A percentile compares a stretch with the other conserved stretches of the same genome.
phyloP scores from a whole-genome alignment of 2,888 invertebrate species.

The Drosophila villosipedis region DNA sequence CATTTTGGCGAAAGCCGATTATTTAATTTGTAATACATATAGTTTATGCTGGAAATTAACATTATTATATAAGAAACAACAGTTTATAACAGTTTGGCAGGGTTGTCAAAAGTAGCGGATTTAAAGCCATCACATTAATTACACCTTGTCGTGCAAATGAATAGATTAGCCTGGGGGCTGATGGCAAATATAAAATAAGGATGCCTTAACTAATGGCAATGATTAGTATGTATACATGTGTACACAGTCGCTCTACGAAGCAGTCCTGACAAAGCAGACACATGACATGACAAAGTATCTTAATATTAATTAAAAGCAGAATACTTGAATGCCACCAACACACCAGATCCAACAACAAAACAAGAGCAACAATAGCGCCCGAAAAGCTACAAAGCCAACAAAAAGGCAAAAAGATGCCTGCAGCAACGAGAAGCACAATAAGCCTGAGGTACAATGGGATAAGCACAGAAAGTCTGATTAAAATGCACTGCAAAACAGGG shows the following conservation, averaged over 20 bases:
- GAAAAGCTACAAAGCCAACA: constrained; percentile 17
- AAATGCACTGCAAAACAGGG: constrained; percentile 24
- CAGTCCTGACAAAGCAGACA: constrained; percentile 47
- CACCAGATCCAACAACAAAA: constrained; percentile 13
- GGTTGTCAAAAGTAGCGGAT: constrained; percentile 21
- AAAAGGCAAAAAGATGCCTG: constrained; percentile 27
- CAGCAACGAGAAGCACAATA: constrained; percentile 26
- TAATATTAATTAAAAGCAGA: constrained; percentile 77
- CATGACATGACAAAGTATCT: constrained; percentile 69
- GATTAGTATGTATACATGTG: background rate
- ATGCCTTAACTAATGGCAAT: no score
- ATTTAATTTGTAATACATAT: constrained; percentile 28
- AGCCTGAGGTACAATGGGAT: constrained; percentile 45
- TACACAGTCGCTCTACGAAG: background rate
- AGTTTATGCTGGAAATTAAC: constrained; percentile 18
- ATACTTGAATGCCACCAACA: constrained; percentile 33
- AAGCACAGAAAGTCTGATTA: constrained; percentile 44
- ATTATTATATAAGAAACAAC: background rate
- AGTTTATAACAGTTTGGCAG: constrained; percentile 3
- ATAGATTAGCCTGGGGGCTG: background rate
- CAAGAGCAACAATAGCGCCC: background rate
- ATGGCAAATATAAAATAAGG: background rate
- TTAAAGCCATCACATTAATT: constrained; percentile 35
- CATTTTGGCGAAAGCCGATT: constrained; percentile 18
- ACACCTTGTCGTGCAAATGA: constrained; percentile 18